A percentile compares a stretch with the other conserved stretches of the same genome.
These are phyloP conservation scores for Thereva unica DNA, from an alignment of 2,888 invertebrate species.

Conservation along the genomic window DNA sequence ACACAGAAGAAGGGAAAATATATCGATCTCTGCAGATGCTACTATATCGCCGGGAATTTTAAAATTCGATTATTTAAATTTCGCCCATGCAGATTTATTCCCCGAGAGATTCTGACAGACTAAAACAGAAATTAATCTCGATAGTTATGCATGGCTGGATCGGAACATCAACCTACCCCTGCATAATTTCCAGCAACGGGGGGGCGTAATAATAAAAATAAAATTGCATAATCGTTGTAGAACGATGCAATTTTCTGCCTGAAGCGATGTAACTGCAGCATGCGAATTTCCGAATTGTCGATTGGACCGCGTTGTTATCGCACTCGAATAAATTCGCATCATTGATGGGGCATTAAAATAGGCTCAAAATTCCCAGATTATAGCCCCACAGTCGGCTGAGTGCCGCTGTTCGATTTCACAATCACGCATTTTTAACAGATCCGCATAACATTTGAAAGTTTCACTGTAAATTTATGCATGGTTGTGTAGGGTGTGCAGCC, in stretches of 20 bases:
- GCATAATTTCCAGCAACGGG: not conserved
- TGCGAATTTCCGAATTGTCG: constrained; percentile 4
- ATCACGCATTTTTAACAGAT: no score
- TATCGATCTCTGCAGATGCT: constrained; percentile 22
- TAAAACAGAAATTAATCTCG: constrained; percentile 1
- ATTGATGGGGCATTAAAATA: no score
- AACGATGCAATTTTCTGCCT: not conserved
- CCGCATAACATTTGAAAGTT: no score
- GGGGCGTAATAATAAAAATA: not conserved
- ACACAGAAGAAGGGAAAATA: no score
- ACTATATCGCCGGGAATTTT: not conserved
- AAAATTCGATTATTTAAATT: constrained; percentile 23
- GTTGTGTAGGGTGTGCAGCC: no score
- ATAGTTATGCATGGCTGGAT: not conserved
- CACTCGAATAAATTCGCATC: constrained; percentile 6
- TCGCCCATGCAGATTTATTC: constrained; percentile 7
- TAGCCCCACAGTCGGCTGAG: no score
- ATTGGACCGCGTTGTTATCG: constrained; percentile 9
- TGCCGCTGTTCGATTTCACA: no score
- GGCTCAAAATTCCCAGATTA: no score
- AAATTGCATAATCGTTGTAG: not conserved
- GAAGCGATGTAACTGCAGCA: not conserved
- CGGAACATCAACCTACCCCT: no score
- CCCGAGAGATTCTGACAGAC: not conserved
- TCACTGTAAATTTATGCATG: no score